phyloP scores from a whole-genome alignment of 2,888 invertebrate genomes.

The Drosophila mettleri region DNA sequence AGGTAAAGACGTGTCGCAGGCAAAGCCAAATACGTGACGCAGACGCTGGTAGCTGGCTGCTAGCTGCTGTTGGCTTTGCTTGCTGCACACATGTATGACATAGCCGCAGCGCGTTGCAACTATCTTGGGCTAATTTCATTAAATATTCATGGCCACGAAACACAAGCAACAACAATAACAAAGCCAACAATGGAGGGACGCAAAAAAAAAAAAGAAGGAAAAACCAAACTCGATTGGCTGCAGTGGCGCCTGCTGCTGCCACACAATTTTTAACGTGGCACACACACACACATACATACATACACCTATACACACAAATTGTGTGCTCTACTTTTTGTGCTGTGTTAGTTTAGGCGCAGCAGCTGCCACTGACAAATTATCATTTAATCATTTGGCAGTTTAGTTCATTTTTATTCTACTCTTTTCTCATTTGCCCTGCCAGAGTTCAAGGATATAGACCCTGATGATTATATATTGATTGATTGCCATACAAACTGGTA shows the following conservation, averaged over 20 bases:
- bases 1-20: constrained; percentile 13
- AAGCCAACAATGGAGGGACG: constrained; percentile 8
- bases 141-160: constrained; percentile 74
- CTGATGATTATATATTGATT: constrained; percentile 55
- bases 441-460: constrained; percentile 58
- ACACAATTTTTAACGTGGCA: constrained; percentile 44
- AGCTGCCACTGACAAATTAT: constrained; percentile 73
- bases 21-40: constrained; percentile 25
- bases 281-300: constrained; percentile 9
- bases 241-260: constrained; percentile 23
- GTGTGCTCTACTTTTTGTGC: constrained; percentile 19
- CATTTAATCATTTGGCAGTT: constrained; percentile 70
- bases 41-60: neutral
- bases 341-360: constrained; percentile 50
- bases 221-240: constrained; percentile 36
- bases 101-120: constrained; percentile 59
- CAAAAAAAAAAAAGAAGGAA: neutral
- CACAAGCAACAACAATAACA: constrained; percentile 22
- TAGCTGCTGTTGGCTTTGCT: neutral
- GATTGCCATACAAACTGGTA: constrained; percentile 23
- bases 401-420: constrained; percentile 19
- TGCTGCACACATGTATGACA: constrained; percentile 23
- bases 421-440: neutral
- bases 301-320: constrained; percentile 7
- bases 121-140: constrained; percentile 76